A percentile compares a stretch with the other conserved stretches of the same genome.
phyloP scores from a whole-genome alignment of 2,888 invertebrate species.

The Eupithecia subumbrata region DNA sequence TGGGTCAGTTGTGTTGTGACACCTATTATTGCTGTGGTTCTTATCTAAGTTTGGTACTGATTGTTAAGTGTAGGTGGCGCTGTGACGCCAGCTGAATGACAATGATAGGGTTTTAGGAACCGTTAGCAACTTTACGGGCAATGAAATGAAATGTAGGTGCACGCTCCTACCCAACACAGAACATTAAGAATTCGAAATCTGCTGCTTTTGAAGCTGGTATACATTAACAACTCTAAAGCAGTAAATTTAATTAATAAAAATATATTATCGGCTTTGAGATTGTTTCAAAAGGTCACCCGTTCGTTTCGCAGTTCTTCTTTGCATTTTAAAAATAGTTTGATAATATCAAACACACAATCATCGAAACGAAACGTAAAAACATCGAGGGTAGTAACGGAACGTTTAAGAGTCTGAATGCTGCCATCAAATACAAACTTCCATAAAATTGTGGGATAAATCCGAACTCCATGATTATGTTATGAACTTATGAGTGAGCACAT shows the following conservation, averaged over 20 bases:
- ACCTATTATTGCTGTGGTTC: conserved; percentile 51
- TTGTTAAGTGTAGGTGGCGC: conserved; percentile 54
- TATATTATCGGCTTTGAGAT: background rate
- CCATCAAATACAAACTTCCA: conserved; percentile 2
- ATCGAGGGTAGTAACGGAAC: background rate
- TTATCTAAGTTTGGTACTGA: conserved; percentile 51
- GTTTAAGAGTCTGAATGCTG: conserved; percentile 3
- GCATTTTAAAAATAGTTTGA: background rate
- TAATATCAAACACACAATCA: background rate
- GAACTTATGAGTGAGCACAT: too few species aligned
- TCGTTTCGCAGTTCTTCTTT: background rate
- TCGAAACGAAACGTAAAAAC: background rate
- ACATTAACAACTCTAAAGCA: background rate
- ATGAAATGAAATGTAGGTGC: background rate
- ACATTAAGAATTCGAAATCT: too few species aligned
- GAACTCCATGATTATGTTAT: too few species aligned
- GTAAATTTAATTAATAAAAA: background rate
- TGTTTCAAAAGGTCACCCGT: background rate
- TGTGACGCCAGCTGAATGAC: conserved; percentile 6
- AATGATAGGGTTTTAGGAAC: background rate
- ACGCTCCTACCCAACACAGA: background rate
- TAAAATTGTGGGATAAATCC: background rate
- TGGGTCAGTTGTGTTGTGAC: conserved; percentile 73
- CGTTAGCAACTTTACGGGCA: background rate
- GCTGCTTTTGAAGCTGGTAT: background rate